These are phyloP conservation scores for Drosophila suzukii DNA, from an alignment of 1,140 invertebrate genomes.

Conservation along the genomic window DNA sequence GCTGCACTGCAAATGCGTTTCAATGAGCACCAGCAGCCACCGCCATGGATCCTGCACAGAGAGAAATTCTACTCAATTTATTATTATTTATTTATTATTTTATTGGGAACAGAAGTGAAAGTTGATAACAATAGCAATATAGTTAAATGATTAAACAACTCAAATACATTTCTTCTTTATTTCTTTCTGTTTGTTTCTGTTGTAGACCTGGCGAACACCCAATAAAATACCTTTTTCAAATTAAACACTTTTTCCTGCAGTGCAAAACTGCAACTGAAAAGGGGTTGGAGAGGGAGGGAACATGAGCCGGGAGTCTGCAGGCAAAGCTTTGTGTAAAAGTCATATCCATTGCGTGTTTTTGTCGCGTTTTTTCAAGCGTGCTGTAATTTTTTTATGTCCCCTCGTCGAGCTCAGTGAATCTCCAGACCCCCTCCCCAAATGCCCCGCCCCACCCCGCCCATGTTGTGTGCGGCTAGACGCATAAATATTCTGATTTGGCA, in stretches of 20 bases:
- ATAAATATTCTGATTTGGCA: slow-evolving; percentile 84
- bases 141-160: too few relatives aligned
- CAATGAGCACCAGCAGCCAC: slow-evolving; percentile 57
- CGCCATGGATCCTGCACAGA: background rate
- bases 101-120: too few relatives aligned
- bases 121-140: too few relatives aligned
- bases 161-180: too few relatives aligned
- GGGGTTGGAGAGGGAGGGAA: slow-evolving; percentile 2
- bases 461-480: slow-evolving; percentile 75
- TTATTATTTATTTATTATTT: too few relatives aligned
- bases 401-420: slow-evolving; percentile 29
- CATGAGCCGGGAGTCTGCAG: slow-evolving; percentile 19
- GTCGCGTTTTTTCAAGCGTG: slow-evolving; percentile 79
- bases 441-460: background rate
- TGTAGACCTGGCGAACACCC: too few relatives aligned
- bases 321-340: slow-evolving; percentile 72
- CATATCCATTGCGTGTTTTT: slow-evolving; percentile 82
- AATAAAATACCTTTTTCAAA: background rate
- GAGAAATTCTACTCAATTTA: too few relatives aligned
- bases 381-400: slow-evolving; percentile 74
- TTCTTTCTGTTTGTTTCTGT: too few relatives aligned
- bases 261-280: slow-evolving; percentile 3
- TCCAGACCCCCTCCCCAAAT: background rate
- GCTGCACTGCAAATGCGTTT: slow-evolving; percentile 64
- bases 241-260: background rate